Percentiles rank a stretch among this genome's conserved stretches.
Conservation (phyloP, 2,113 vertebrate species). For the Plectropomus leopardus region DNA sequence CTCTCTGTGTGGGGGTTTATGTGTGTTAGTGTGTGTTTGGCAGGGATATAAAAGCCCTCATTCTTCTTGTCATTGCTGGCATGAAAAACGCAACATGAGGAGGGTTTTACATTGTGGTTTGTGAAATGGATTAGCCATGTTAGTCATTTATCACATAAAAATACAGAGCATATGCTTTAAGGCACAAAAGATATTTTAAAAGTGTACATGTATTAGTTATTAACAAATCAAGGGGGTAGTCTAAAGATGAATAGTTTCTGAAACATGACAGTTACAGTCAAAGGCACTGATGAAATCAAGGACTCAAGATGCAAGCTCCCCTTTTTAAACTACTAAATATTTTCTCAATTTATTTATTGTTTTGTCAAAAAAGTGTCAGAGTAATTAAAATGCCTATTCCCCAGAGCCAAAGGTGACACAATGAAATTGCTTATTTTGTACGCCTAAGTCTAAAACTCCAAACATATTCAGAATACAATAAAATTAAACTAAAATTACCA, state of each 20-base stretch:
- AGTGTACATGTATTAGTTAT: background rate
- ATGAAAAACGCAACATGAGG: constrained; percentile 50
- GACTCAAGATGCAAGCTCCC: background rate
- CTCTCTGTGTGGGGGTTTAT: constrained; percentile 4
- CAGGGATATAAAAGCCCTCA: constrained; percentile 45
- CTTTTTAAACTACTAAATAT: background rate
- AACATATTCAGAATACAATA: too few relatives aligned
- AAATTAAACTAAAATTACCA: too few relatives aligned
- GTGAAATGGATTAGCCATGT: background rate
- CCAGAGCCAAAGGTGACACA: background rate
- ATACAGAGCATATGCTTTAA: background rate
- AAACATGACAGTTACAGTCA: background rate
- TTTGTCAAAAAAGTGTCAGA: background rate
- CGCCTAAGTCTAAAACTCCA: background rate
- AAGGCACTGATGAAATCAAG: background rate
- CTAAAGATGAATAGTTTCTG: background rate
- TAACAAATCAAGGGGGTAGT: background rate
- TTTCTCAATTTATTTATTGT: background rate
- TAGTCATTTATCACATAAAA: background rate
- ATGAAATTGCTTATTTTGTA: background rate
- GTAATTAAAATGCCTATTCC: background rate
- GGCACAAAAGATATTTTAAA: background rate
- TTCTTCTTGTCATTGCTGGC: constrained; percentile 68
- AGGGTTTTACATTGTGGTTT: constrained; percentile 43
- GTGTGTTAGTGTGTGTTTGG: constrained; percentile 42